Evolutionary conservation across 1,140 invertebrate species (phyloP), one percentile per base, ranked within the genome.

Genomic region (Caenorhabditis elegans): DNA sequence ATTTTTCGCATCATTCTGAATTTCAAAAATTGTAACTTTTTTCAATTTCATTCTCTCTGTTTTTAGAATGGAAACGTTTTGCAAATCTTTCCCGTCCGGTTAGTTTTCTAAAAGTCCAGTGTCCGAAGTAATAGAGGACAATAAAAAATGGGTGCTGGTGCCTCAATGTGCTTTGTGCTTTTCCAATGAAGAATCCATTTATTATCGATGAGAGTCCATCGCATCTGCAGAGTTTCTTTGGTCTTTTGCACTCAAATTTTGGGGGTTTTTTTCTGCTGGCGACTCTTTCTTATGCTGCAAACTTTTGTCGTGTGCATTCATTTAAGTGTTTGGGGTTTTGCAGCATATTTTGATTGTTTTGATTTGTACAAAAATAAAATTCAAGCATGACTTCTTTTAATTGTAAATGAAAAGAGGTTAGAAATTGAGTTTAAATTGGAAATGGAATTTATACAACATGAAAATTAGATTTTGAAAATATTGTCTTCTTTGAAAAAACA

Each of bases 161-260:
- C 26, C 34, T 39, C 17, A 17, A 8, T 22, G 53, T 34, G 60
- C 34, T 39, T 34, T 34, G 6, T 22, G 53, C 60, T 70, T 70
- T 43, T 22, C 39, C 19, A 5, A 31, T 4, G 60, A 39, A 13
- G 34, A 70, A 70, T 39, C 60, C 43, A 70, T 70, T 70, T 39
- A 31, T 70, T 70, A 70, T 70, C 60, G 60, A 70, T 70, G 60
- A 70, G 60, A 70, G 34, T 60, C 53, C 53, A 60, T 60, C 51
- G 28, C 53, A 60, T 60, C 53, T 60, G 53, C 17, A 10, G n/a
- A 43, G 34, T 34, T 22, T 43, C 60, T 19, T 43, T 43, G 26
- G 60, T 70, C 60, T 43, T 43, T 34, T 49, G 43, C 26, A 49
- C 28, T 15, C 13, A 43, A 39, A 4, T 17, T n/a, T 77, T 17